These are phyloP conservation scores for Zosterops japonicus DNA, from an alignment of 2,113 vertebrate genomes.

Conservation along the genomic window DNA sequence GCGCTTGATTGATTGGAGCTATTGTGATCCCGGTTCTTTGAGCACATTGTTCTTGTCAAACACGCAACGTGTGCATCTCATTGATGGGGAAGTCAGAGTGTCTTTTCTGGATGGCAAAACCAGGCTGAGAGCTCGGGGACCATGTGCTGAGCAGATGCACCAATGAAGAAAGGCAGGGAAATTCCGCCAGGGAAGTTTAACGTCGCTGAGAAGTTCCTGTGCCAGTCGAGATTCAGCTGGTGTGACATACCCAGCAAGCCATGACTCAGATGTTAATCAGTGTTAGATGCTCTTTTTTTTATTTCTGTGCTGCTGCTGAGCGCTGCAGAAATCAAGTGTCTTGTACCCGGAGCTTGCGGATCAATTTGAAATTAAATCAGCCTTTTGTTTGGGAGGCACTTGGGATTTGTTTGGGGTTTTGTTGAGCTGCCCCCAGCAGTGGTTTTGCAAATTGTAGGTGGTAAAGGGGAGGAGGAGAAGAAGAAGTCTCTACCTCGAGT, in stretches of 20 bases:
- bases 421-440: neutral
- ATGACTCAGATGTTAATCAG: slow-evolving; percentile 20
- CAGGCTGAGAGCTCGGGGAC: neutral
- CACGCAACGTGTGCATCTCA: slow-evolving; percentile 43
- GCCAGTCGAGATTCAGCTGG: slow-evolving; percentile 9
- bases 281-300: slow-evolving; percentile 34
- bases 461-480: neutral
- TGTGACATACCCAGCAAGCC: neutral
- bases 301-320: neutral
- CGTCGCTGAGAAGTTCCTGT: neutral
- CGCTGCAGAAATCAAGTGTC: neutral
- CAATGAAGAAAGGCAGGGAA: neutral
- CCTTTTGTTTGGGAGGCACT: neutral
- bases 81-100: slow-evolving; percentile 52
- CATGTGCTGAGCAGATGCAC: neutral
- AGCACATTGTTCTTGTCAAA: slow-evolving; percentile 69
- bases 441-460: neutral
- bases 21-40: slow-evolving; percentile 54
- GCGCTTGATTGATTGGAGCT: slow-evolving; percentile 71
- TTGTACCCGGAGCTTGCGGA: neutral
- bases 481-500: neutral
- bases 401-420: slow-evolving; percentile 10
- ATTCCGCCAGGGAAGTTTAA: neutral
- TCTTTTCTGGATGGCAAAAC: slow-evolving; percentile 49
- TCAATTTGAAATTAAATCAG: slow-evolving; percentile 38